Evolutionary conservation across 2,797 vertebrate species (phyloP).

Genomic region (Eutrigla gurnardus): DNA sequence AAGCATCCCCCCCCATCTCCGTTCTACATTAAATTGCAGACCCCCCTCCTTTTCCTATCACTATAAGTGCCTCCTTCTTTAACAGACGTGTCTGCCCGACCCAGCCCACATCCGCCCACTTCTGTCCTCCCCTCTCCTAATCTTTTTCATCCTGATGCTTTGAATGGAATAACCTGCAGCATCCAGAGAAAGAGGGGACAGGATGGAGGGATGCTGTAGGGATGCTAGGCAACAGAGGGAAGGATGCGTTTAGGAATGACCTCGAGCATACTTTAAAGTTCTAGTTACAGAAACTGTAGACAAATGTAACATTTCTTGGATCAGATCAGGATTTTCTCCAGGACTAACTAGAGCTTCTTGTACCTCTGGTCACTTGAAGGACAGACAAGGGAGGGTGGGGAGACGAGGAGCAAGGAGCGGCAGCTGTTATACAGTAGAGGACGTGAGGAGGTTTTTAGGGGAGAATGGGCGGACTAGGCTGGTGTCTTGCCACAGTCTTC

Average conservation of each 20-base stretch:
- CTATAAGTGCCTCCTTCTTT: slow-evolving; percentile 72
- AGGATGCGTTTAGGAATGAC: slow-evolving; percentile 27
- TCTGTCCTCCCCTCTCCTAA: slow-evolving; percentile 41
- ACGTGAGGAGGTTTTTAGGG: slow-evolving; percentile 49
- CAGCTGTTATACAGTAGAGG: slow-evolving; percentile 31
- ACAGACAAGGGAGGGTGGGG: slow-evolving; percentile 35
- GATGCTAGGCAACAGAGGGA: slow-evolving; percentile 20
- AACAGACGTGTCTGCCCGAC: slow-evolving; percentile 57
- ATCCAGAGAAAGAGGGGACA: slow-evolving; percentile 56
- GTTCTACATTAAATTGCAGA: slow-evolving; percentile 66
- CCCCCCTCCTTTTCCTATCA: slow-evolving; percentile 71
- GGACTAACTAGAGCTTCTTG: neutral
- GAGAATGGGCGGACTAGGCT: slow-evolving; percentile 89
- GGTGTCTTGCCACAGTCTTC: slow-evolving; percentile 89
- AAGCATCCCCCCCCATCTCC: slow-evolving; percentile 16
- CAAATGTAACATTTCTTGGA: slow-evolving; percentile 15
- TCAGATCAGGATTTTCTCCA: slow-evolving; percentile 21
- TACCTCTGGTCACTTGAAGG: slow-evolving; percentile 36
- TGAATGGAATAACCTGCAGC: slow-evolving; percentile 71
- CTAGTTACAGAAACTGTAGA: slow-evolving; percentile 10
- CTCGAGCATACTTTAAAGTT: slow-evolving; percentile 3
- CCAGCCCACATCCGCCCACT: slow-evolving; percentile 68
- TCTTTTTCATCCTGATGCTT: slow-evolving; percentile 46
- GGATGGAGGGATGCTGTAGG: slow-evolving; percentile 55
- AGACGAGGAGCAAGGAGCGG: slow-evolving; percentile 17